phyloP scores from a whole-genome alignment of 2,888 invertebrate genomes.

The Schizotus pectinicornis region DNA sequence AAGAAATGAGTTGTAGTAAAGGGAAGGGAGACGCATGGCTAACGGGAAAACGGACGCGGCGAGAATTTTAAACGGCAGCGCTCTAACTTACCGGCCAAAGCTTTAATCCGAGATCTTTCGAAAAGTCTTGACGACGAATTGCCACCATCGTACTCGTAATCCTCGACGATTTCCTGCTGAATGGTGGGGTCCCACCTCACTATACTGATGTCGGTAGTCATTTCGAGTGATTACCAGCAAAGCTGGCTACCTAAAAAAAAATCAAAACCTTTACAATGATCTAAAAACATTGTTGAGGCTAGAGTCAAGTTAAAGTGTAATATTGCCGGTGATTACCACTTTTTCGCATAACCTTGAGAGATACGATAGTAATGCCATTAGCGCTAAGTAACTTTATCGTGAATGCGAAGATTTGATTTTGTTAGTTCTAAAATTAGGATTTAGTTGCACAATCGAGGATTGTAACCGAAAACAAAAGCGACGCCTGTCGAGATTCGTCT shows the following conservation, averaged over 20 bases:
- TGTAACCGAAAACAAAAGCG: too few species aligned
- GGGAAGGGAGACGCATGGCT: background rate
- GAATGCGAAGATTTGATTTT: background rate
- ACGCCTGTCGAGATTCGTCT: too few species aligned
- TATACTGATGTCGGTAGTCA: constrained; percentile 98
- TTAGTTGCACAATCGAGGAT: too few species aligned
- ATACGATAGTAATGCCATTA: background rate
- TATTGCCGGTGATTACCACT: background rate
- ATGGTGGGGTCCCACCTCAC: constrained; percentile 96
- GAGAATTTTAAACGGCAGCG: background rate
- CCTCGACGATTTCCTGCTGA: constrained; percentile 93
- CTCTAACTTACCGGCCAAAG: constrained; percentile 81
- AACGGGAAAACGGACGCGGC: background rate
- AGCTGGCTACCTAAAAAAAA: constrained; percentile 48
- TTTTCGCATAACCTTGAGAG: background rate
- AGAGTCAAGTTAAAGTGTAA: background rate
- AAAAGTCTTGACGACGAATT: constrained; percentile 98
- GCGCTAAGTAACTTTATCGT: background rate
- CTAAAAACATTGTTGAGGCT: background rate
- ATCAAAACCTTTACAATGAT: background rate
- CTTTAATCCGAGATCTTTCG: constrained; percentile 99
- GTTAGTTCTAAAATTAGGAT: too few species aligned
- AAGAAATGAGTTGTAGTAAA: background rate
- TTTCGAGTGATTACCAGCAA: constrained; percentile 58
- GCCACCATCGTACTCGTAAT: constrained; percentile 99